These are phyloP conservation scores for Nilaparvata lugens DNA, from an alignment of 1,140 invertebrate genomes.

Conservation along the genomic window DNA sequence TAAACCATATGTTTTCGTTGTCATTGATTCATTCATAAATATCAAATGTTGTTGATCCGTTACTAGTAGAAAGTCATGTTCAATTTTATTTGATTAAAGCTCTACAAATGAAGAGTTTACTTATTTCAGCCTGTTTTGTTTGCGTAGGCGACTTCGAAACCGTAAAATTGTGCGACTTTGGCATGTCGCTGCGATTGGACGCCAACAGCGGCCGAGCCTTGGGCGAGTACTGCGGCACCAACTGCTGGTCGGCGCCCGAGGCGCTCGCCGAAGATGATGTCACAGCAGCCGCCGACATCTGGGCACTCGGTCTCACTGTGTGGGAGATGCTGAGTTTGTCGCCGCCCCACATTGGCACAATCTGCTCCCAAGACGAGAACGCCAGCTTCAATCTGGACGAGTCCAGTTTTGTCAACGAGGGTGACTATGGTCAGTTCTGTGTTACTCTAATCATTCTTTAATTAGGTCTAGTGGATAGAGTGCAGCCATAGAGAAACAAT, in stretches of 20 bases:
- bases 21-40: no score
- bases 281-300: slow-evolving; percentile 67
- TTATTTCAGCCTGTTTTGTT: no score
- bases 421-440: not conserved
- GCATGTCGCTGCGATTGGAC: slow-evolving; percentile 60
- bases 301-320: slow-evolving; percentile 63
- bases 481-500: no score
- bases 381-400: slow-evolving; percentile 29
- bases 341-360: slow-evolving; percentile 44
- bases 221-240: slow-evolving; percentile 42
- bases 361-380: slow-evolving; percentile 18
- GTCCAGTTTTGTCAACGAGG: slow-evolving; percentile 20
- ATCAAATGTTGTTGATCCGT: no score
- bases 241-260: slow-evolving; percentile 66
- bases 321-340: slow-evolving; percentile 72
- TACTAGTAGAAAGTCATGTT: no score
- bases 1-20: no score
- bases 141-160: slow-evolving; percentile 51
- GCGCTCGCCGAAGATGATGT: slow-evolving; percentile 46
- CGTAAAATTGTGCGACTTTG: slow-evolving; percentile 80
- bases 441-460: not conserved
- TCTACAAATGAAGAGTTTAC: no score
- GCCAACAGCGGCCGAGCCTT: slow-evolving; percentile 35
- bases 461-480: not conserved
- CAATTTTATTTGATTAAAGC: no score